Evolutionary conservation across 2,797 vertebrate species (phyloP), one percentile per base, ranked within the genome.

Genomic region (Crotalus adamanteus): DNA sequence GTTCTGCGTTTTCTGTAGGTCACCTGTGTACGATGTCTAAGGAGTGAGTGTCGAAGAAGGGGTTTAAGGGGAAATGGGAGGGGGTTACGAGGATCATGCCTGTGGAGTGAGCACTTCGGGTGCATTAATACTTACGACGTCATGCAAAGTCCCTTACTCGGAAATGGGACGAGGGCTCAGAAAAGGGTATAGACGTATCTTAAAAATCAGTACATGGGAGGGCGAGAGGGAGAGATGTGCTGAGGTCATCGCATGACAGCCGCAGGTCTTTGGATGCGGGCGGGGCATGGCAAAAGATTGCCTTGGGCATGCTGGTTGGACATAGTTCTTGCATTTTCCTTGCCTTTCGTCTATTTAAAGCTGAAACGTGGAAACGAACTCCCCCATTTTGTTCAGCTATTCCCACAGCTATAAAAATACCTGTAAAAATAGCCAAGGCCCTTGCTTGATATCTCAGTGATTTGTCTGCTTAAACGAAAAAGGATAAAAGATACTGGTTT

Each of bases 1-100:
- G 20, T 88, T 92, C 87, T 63, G 93, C 94, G 95, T 0, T 95
- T 94, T 28, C 26, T 73, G 61, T 37, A 53, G 90, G 90, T 87
- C 65, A 89, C 18, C 63, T 59, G 85, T 88, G 94, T 57, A 9
- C 83, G 51, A 92, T 90, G 90, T 89, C 88, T 69, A 25, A 65
- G 26, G 83, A 56, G 78, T 57, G 63, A 90, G 87, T 57, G 26
- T 5, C 63, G 25, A 55, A 26, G 60, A 26, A 57, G 85, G 91
- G 25, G 69, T 47, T 73, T n/a, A 51, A 31, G 26, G 92, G 87
- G 61, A 69, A 47, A 73, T 11, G 60, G 69, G 14, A 26, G 89
- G 22, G 90, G n/a, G 53, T 47, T 5, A 9, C 26, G 73, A 86
- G 42, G 11, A 13, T 9, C 61, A 9, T 28, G 37, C 91, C 42